Conservation (phyloP, 2,888 invertebrate genomes). For the Drosophila niveifrons region DNA sequence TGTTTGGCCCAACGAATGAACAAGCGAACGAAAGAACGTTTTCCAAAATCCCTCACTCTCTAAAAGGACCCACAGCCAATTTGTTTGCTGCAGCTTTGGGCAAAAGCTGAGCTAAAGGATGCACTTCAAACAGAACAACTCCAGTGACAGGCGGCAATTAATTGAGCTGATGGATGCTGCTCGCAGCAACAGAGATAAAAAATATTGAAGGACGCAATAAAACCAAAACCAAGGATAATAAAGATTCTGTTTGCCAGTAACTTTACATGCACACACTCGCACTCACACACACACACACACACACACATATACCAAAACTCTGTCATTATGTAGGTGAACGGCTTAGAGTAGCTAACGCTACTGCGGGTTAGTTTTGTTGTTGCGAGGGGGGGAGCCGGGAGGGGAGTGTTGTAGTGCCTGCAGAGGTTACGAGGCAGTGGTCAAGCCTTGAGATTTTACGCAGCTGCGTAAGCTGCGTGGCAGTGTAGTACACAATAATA, state of each 20-base stretch:
- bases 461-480: constrained; percentile 76
- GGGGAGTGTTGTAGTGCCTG: constrained; percentile 22
- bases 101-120: constrained; percentile 22
- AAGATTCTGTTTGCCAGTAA: constrained; percentile 44
- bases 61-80: constrained; percentile 37
- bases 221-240: constrained; percentile 52
- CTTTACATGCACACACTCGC: constrained; percentile 21
- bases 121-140: constrained; percentile 47
- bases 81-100: constrained; percentile 39
- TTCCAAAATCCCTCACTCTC: constrained; percentile 4
- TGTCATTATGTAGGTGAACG: constrained; percentile 43
- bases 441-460: constrained; percentile 79
- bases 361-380: constrained; percentile 26
- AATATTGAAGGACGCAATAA: constrained; percentile 57
- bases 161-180: constrained; percentile 53
- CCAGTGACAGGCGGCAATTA: constrained; percentile 63
- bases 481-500: constrained; percentile 65
- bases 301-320: constrained; percentile 24
- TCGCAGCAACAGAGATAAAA: constrained; percentile 28
- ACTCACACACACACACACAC: not conserved
- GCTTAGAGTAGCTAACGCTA: constrained; percentile 33
- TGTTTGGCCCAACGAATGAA: constrained; percentile 33
- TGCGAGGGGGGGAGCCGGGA: not conserved
- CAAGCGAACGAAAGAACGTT: not conserved
- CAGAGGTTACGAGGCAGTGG: constrained; percentile 66